phyloP scores from a whole-genome alignment of 2,113 vertebrate species.

The Lophotis ruficrista region DNA sequence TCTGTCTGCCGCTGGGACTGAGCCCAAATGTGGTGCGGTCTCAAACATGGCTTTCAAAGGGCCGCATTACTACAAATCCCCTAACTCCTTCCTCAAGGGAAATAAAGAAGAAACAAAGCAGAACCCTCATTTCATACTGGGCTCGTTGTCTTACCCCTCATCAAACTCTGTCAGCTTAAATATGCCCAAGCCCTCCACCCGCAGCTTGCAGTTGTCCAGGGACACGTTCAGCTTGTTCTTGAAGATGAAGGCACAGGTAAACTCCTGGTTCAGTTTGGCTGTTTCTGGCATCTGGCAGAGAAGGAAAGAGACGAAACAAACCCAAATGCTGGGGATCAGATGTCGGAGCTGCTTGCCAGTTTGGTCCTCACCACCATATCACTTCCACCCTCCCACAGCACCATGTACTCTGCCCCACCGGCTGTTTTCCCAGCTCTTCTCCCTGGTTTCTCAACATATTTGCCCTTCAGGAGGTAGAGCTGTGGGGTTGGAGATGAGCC shows the following conservation, averaged over 20 bases:
- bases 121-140: background rate
- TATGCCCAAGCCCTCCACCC: constrained; percentile 73
- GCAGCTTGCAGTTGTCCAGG: constrained; percentile 64
- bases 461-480: background rate
- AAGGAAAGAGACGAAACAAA: background rate
- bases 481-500: background rate
- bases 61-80: background rate
- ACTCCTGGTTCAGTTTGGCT: constrained; percentile 39
- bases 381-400: fast-evolving
- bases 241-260: constrained; percentile 64
- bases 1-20: background rate
- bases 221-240: constrained; percentile 63
- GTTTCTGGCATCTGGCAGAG: constrained; percentile 66
- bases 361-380: background rate
- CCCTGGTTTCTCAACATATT: background rate
- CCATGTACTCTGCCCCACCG: fast-evolving
- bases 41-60: background rate
- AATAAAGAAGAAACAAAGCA: background rate
- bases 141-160: constrained; percentile 57
- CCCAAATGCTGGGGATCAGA: background rate
- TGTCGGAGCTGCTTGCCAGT: background rate
- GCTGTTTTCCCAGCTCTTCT: background rate
- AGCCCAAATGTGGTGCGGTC: fast-evolving
- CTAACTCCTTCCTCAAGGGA: background rate
- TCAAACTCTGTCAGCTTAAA: constrained; percentile 49